Base-by-base conservation (phyloP, 2,113 vertebrate genomes). In the Caranx melampygus region DNA sequence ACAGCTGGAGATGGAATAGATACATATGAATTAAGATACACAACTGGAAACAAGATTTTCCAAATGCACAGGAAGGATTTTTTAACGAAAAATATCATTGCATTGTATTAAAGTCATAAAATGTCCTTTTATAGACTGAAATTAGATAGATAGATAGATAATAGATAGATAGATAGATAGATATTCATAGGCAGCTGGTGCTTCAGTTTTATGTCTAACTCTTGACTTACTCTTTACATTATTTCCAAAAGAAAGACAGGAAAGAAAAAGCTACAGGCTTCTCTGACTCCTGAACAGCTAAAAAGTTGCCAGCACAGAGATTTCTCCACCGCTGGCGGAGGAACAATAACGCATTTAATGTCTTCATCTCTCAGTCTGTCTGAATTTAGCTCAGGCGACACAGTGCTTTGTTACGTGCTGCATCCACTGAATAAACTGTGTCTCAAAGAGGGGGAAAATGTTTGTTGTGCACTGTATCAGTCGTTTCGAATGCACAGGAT, bases 361-460 rank as follows among this genome's bases (percentile, higher is more conserved):
- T 75, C 47, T 72, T 72, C 52, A 72, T 65, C 21, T 60, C 75
- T 62, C 42, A 54, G 40, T 44, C 61, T 68, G 62, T 72, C 54
- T 51, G 14, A 67, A 69, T 14, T 26, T 54, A 45, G 21, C 45
- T 76, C 62, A 68, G 61, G 42, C 37, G 9, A 21, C 33, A 6
- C 12, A 37, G 20, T 51, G 40, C 67, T 83, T 61, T 73, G 64
- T 74, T 47, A 35, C 59, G 20, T 16, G 13, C 69, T 11, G 12
- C 52, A 34, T 70, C 63, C 47, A 15, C 45, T 13, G 21, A 63
- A 70, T 13, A 64, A 49, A 49, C 26, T 31, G 26, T 68, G 37
- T 45, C 12, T 35, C 5, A 44, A 49, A 65, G 16, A 34, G 31
- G 15, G 3, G 3, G n/a, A 61, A 47, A 45, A 47, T 15, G 47